Conservation (phyloP, 2,113 vertebrate species). For the Petrocephalus zakoni region DNA sequence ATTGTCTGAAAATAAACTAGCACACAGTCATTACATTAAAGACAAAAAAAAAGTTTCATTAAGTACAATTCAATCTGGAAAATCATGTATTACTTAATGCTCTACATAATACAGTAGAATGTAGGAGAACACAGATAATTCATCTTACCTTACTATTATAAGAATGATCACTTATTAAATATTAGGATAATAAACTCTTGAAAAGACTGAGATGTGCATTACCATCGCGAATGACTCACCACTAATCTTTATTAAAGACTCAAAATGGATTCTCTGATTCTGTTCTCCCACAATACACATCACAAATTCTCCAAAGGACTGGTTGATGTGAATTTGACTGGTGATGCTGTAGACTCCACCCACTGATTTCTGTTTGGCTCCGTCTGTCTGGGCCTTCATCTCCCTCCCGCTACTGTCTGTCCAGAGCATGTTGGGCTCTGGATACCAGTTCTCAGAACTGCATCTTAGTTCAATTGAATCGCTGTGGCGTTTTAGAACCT, state of each 20-base stretch:
- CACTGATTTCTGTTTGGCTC: not conserved
- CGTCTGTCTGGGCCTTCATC: not conserved
- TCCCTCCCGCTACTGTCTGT: not conserved
- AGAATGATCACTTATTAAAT: too few relatives aligned
- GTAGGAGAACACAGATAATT: not conserved
- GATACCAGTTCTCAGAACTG: slow-evolving; percentile 18
- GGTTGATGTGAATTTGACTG: not conserved
- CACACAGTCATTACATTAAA: not conserved
- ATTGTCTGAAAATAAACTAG: not conserved
- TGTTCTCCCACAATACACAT: not conserved
- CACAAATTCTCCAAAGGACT: not conserved
- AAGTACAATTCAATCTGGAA: not conserved
- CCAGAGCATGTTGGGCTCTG: slow-evolving; percentile 22
- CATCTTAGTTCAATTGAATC: not conserved
- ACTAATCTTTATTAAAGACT: not conserved
- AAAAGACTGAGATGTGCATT: not conserved
- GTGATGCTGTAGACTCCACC: not conserved
- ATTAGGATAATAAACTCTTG: too few relatives aligned
- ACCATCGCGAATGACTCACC: not conserved
- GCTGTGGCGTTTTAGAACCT: not conserved
- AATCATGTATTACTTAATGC: not conserved
- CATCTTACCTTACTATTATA: not conserved
- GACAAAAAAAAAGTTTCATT: not conserved
- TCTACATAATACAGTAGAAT: not conserved
- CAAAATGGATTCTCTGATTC: not conserved